phyloP scores from a whole-genome alignment of 2,797 vertebrate genomes.

The Meda fulgida region DNA sequence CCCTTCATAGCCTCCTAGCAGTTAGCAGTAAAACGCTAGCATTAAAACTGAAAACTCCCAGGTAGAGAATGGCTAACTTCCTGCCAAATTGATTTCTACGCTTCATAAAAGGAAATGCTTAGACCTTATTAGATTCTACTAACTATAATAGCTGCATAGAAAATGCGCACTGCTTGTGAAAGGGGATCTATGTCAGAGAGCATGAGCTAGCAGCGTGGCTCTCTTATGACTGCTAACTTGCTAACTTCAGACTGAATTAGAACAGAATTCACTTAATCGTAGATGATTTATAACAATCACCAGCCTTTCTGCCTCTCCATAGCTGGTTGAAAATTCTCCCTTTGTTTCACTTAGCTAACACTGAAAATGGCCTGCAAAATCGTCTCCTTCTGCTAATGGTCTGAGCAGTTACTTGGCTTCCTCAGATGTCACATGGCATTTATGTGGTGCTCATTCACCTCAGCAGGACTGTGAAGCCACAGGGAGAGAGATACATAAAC shows the following conservation, averaged over 20 bases:
- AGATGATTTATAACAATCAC: slow-evolving; percentile 67
- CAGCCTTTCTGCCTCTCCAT: slow-evolving; percentile 32
- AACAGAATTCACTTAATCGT: slow-evolving; percentile 69
- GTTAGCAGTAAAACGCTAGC: slow-evolving; percentile 39
- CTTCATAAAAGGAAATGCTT: slow-evolving; percentile 76
- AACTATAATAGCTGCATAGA: slow-evolving; percentile 75
- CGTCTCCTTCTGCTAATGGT: neutral
- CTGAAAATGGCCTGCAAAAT: slow-evolving; percentile 20
- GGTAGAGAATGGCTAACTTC: slow-evolving; percentile 73
- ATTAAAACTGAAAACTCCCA: slow-evolving; percentile 31
- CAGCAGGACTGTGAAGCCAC: neutral
- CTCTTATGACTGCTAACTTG: slow-evolving; percentile 66
- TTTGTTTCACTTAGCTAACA: slow-evolving; percentile 15
- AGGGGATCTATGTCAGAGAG: slow-evolving; percentile 76
- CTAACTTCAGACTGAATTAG: slow-evolving; percentile 71
- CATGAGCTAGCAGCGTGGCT: slow-evolving; percentile 56
- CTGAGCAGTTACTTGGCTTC: neutral
- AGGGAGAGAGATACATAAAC: slow-evolving; percentile 35
- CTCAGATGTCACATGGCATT: slow-evolving; percentile 39
- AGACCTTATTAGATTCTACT: slow-evolving; percentile 80
- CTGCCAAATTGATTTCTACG: slow-evolving; percentile 80
- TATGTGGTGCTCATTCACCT: slow-evolving; percentile 15
- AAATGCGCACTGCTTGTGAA: slow-evolving; percentile 79
- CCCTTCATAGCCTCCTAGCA: neutral
- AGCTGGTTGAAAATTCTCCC: slow-evolving; percentile 10